Base-by-base conservation (phyloP, 2,113 vertebrate genomes). In the Dipodomys merriami region DNA sequence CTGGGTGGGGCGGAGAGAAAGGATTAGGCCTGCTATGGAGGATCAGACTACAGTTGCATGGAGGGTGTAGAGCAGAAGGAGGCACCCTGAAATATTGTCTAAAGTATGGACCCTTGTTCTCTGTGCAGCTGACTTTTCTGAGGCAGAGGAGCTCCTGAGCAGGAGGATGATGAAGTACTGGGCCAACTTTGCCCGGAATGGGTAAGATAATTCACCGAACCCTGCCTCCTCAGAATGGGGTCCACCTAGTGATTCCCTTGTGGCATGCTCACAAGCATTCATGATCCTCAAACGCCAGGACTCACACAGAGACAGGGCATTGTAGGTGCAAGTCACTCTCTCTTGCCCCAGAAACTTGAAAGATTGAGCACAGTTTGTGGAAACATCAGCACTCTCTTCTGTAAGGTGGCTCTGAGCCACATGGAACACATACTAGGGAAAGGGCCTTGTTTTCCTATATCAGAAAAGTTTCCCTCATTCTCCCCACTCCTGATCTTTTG, bases 101-200 rank as follows among this genome's bases (percentile, higher is more conserved):
- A 18, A 44, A n/a, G n/a, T 44, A 2, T 65, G 60, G 62, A 29
- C 46, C 9, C 15, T 71, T 72, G 64, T 44, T 60, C 16, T 78
- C 46, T 86, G 86, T 88, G 15, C 96, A 99, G 98, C 97, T 25
- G 91, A 93, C 18, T n/a, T 98, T 85, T 98, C 98, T 29, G 82
- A 97, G 91, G 98, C 98, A 19, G 81, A 97, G 91, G 87, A 97
- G 16, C 53, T 95, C 9, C 93, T 99, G 10, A 99, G 98, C 95
- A 98, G 96, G 95, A 98, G 83, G 6, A 93, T 98, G 84, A 99
- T 99, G 98, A 96, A 95, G 73, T 99, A 99, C 94, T 99, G 99
- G 99, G 98, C 97, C 76, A 99, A 98, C 91, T 99, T 99, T 97
- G 98, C 97, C 67, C 97, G 97, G 33, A 98, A 94, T 23, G 98